These are phyloP conservation scores for Bryconaethiops microstoma DNA, from an alignment of 2,797 vertebrate species.

Conservation along the genomic window DNA sequence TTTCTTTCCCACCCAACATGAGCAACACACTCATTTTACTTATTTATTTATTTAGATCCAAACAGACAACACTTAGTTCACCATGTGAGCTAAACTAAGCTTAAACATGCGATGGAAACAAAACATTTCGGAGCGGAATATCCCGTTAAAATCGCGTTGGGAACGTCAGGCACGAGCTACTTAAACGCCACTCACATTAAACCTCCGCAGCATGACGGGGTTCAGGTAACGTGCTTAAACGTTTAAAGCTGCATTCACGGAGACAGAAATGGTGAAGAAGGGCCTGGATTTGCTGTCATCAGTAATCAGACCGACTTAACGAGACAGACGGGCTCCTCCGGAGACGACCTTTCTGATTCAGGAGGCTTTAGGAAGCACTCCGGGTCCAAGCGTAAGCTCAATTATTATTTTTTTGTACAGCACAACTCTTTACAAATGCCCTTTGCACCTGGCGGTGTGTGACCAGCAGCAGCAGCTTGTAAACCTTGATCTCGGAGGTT, in stretches of 20 bases:
- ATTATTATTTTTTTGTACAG: slow-evolving; percentile 40
- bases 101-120: neutral
- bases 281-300: slow-evolving; percentile 50
- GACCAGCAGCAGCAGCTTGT: slow-evolving; percentile 63
- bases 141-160: slow-evolving; percentile 22
- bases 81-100: slow-evolving; percentile 23
- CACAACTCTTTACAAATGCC: slow-evolving; percentile 48
- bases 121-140: slow-evolving; percentile 33
- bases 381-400: slow-evolving; percentile 24
- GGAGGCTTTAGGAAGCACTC: slow-evolving; percentile 25
- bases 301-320: slow-evolving; percentile 55
- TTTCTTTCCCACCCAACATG: neutral
- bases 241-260: slow-evolving; percentile 49
- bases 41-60: no score
- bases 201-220: slow-evolving; percentile 23
- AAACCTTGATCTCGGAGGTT: slow-evolving; percentile 72
- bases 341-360: slow-evolving; percentile 40
- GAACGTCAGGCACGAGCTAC: slow-evolving; percentile 33
- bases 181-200: slow-evolving; percentile 49
- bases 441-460: slow-evolving; percentile 62
- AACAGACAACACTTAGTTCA: no score
- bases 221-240: slow-evolving; percentile 58
- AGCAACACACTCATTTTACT: neutral
- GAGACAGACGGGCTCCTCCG: slow-evolving; percentile 47
- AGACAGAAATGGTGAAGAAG: slow-evolving; percentile 48